Evolutionary conservation across 2,888 invertebrate genomes (phyloP).

Genomic region (Coenonympha glycerion): DNA sequence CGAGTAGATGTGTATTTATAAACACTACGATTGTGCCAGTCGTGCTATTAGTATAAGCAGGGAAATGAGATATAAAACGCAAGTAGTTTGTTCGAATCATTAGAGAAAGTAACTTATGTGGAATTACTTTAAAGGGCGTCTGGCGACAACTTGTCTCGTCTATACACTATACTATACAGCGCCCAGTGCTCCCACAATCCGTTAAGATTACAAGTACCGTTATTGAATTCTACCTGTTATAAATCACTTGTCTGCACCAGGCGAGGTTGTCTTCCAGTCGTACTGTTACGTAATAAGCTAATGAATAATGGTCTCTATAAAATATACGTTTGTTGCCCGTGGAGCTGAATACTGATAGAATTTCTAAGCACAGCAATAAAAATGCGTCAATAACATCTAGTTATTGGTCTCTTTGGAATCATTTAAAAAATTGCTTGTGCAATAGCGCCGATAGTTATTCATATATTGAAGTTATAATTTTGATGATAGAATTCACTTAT

Average conservation of each 20-base stretch:
- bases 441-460: too few relatives aligned
- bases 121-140: constrained; percentile 30
- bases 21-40: neutral
- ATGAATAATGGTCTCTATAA: neutral
- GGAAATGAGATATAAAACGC: too few relatives aligned
- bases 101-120: constrained; percentile 19
- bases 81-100: constrained; percentile 9
- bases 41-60: too few relatives aligned
- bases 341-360: neutral
- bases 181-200: constrained; percentile 27
- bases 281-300: neutral
- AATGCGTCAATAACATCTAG: too few relatives aligned
- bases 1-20: neutral
- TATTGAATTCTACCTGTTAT: constrained; percentile 31
- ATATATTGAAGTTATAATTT: too few relatives aligned
- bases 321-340: too few relatives aligned
- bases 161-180: too few relatives aligned
- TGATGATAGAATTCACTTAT: too few relatives aligned
- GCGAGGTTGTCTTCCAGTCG: neutral
- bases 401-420: too few relatives aligned
- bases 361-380: too few relatives aligned
- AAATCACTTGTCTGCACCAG: constrained; percentile 27
- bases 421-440: too few relatives aligned
- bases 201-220: constrained; percentile 27
- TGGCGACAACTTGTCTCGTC: constrained; percentile 60